These are phyloP conservation scores for Drosophila navojoa DNA, from an alignment of 1,140 invertebrate genomes.

Conservation along the genomic window DNA sequence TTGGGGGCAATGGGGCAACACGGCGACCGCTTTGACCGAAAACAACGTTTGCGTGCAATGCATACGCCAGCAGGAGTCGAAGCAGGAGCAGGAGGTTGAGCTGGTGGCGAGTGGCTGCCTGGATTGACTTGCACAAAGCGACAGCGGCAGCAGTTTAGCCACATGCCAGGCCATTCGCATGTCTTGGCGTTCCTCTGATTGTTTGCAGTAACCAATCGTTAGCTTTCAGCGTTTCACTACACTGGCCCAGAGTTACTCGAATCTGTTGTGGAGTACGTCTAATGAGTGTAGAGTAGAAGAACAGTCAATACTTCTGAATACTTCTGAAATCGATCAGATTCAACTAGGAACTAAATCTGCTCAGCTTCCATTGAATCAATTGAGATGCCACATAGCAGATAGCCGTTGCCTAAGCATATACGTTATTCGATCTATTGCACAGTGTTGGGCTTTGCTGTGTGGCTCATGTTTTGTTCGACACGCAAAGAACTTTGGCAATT, in stretches of 20 bases:
- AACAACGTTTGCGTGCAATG: slow-evolving; percentile 38
- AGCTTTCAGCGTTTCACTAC: background rate
- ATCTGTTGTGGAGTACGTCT: background rate
- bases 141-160: slow-evolving; percentile 12
- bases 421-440: background rate
- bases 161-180: slow-evolving; percentile 27
- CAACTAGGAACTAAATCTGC: no score
- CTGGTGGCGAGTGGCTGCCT: no score
- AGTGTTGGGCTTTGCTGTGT: background rate
- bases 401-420: background rate
- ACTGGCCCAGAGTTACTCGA: background rate
- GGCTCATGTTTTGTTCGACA: slow-evolving; percentile 36
- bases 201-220: slow-evolving; percentile 38
- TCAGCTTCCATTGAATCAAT: no score
- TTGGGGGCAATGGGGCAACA: slow-evolving; percentile 1
- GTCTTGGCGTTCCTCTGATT: slow-evolving; percentile 53
- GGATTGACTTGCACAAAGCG: background rate
- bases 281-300: background rate
- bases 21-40: slow-evolving; percentile 9
- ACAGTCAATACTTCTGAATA: background rate
- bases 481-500: slow-evolving; percentile 55
- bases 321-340: background rate
- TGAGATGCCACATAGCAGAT: no score
- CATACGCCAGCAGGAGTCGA: background rate
- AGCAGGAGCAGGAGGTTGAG: background rate